Conservation (phyloP, 2,113 vertebrate genomes). For the Nycticorax nycticorax region DNA sequence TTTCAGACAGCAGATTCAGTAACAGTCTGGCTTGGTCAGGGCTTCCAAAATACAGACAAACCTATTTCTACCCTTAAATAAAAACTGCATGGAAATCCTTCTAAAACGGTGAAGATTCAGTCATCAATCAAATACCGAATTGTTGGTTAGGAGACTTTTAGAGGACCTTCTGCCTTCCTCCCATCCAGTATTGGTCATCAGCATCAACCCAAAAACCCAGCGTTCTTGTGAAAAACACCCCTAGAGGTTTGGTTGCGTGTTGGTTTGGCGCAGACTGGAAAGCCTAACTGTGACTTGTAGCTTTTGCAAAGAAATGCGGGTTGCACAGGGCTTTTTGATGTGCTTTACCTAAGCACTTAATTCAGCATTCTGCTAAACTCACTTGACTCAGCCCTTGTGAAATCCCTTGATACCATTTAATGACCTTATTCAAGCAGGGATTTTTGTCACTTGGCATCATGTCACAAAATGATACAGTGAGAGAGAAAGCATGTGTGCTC, state of each 20-base stretch:
- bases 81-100: neutral
- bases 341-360: neutral
- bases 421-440: neutral
- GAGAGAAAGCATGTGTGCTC: neutral
- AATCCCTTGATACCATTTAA: neutral
- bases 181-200: neutral
- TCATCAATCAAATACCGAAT: rapidly evolving
- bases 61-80: neutral
- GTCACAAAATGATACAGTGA: neutral
- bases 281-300: neutral
- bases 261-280: neutral
- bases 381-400: neutral
- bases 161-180: neutral
- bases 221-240: neutral
- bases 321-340: neutral
- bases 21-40: rapidly evolving
- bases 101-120: neutral
- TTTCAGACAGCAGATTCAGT: neutral
- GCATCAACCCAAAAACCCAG: neutral
- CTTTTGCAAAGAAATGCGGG: neutral
- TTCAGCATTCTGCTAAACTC: neutral
- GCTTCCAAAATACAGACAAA: neutral
- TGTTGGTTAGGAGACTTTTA: neutral
- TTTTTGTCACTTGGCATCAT: neutral
- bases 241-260: neutral